Percentiles rank a stretch among this genome's conserved stretches.
Conservation (phyloP, 2,797 vertebrate genomes). For the Paramormyrops hopkinsi region DNA sequence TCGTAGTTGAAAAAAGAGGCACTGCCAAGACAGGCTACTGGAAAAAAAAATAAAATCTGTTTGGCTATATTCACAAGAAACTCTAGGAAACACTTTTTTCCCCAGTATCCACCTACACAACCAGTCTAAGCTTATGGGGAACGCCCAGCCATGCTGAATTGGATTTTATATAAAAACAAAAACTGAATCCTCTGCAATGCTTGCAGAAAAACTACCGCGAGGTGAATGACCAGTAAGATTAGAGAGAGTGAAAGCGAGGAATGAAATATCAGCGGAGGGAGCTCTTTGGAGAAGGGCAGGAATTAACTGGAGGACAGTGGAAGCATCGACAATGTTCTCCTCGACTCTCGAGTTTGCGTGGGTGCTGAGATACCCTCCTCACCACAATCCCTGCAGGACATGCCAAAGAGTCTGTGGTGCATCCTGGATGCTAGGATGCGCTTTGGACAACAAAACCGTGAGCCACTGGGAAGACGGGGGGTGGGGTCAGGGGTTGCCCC, state of each 20-base stretch:
- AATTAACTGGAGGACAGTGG: background rate
- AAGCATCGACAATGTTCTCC: background rate
- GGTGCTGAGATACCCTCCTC: background rate
- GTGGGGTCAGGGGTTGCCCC: background rate
- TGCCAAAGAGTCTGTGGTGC: background rate
- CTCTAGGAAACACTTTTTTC: background rate
- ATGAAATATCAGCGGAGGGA: background rate
- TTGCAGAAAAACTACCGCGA: background rate
- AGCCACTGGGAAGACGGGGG: background rate
- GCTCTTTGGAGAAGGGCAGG: background rate
- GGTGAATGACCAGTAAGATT: background rate
- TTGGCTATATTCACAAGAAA: background rate
- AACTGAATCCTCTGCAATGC: background rate
- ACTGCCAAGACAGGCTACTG: background rate
- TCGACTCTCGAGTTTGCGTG: background rate
- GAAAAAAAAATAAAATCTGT: background rate
- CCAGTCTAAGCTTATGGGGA: background rate
- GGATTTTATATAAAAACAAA: background rate
- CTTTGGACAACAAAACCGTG: background rate
- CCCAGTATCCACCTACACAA: background rate
- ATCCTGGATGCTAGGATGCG: background rate
- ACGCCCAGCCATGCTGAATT: background rate
- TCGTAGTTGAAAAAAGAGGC: background rate
- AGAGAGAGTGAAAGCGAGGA: background rate
- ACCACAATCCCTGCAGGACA: background rate